phyloP scores from a whole-genome alignment of 2,888 invertebrate genomes.

The Cerceris ruficornis region DNA sequence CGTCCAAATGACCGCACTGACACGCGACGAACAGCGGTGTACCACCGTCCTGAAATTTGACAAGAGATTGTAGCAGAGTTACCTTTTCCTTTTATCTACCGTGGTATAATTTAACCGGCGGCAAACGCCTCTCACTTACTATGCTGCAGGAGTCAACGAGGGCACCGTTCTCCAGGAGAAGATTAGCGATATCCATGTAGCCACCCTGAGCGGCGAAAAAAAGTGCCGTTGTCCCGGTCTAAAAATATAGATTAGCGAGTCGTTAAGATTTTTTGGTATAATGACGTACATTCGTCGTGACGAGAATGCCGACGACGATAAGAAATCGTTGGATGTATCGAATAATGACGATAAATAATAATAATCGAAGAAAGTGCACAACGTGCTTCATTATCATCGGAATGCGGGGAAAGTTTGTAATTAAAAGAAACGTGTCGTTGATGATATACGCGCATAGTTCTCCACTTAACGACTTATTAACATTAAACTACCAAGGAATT shows the following conservation, averaged over 20 bases:
- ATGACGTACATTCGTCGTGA: background rate
- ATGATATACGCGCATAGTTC: background rate
- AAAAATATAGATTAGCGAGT: conserved; percentile 14
- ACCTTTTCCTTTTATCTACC: background rate
- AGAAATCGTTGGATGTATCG: background rate
- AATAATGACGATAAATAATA: background rate
- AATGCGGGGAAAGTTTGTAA: background rate
- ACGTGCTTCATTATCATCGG: background rate
- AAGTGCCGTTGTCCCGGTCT: conserved; percentile 96
- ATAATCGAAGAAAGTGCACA: no score
- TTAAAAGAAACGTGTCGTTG: background rate
- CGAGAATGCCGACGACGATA: background rate
- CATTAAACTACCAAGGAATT: no score
- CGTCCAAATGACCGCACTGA: conserved; percentile 94
- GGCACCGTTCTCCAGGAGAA: conserved; percentile 91
- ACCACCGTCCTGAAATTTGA: conserved; percentile 91
- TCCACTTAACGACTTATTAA: no score
- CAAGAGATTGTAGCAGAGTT: conserved; percentile 24
- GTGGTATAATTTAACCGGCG: no score
- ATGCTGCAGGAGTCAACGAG: conserved; percentile 90
- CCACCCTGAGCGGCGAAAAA: conserved; percentile 98
- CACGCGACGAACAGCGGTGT: conserved; percentile 96
- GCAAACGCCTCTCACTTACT: conserved; percentile 82
- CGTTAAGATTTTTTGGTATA: conserved; percentile 8
- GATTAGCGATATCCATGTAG: conserved; percentile 90